A percentile compares a stretch with the other conserved stretches of the same genome.
Conservation (phyloP, 1,140 invertebrate genomes). For the Parasteatoda tepidariorum region DNA sequence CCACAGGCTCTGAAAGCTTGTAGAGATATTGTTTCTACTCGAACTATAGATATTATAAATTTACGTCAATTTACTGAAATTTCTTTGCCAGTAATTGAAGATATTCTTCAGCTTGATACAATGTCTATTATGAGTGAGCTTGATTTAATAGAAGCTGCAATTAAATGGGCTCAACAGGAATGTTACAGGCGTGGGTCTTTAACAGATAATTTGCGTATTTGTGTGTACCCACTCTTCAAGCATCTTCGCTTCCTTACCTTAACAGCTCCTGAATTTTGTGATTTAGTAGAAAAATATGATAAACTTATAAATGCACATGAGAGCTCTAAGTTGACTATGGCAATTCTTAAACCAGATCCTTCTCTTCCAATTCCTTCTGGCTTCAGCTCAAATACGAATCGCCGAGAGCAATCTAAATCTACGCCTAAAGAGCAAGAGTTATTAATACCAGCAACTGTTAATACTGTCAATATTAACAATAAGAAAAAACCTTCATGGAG, state of each 20-base stretch:
- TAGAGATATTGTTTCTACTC: not conserved
- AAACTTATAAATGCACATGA: constrained; percentile 10
- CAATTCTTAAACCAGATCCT: not conserved
- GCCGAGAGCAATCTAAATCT: not conserved
- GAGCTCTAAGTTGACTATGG: not conserved
- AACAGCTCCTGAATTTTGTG: constrained; percentile 13
- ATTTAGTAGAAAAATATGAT: not conserved
- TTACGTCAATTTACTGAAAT: not conserved
- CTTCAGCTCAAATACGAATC: not conserved
- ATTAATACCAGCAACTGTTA: too few relatives aligned
- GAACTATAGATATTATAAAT: not conserved
- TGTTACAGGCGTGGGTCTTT: not conserved
- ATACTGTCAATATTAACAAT: too few relatives aligned
- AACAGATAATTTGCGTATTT: constrained; percentile 14
- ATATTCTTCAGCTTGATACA: not conserved
- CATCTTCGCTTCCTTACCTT: constrained; percentile 18
- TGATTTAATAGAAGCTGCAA: not conserved
- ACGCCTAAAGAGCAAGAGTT: too few relatives aligned
- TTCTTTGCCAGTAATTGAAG: not conserved
- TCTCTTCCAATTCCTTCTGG: not conserved
- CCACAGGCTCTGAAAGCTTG: not conserved
- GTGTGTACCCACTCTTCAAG: not conserved
- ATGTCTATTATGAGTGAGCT: not conserved
- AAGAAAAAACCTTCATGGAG: too few relatives aligned
- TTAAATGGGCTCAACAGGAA: constrained; percentile 4